Percentiles rank a stretch among this genome's conserved stretches.
Conservation (phyloP, 53 echinoderm and acorn worm genomes). For the Paracentrotus lividus region DNA sequence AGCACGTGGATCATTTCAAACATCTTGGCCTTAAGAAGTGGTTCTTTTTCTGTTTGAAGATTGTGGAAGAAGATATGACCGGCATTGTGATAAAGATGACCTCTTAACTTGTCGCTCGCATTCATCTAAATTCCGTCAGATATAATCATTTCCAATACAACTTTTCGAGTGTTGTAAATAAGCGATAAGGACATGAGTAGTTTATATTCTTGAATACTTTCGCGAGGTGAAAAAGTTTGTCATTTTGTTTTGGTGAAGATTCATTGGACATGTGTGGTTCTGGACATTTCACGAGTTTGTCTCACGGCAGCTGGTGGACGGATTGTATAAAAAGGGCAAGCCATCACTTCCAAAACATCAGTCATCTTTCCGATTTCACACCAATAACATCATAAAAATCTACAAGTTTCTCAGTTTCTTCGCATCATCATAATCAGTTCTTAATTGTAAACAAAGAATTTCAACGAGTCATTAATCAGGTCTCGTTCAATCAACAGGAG, state of each 20-base stretch:
- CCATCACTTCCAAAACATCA: background rate
- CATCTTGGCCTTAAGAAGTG: constrained; percentile 1
- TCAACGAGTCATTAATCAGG: background rate
- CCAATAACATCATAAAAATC: background rate
- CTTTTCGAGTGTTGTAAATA: background rate
- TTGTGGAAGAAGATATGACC: constrained; percentile 9
- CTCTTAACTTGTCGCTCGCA: background rate
- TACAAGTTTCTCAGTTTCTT: background rate
- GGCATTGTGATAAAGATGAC: background rate
- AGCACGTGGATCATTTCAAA: background rate
- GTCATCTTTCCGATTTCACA: constrained; percentile 18
- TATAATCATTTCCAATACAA: constrained; percentile 24
- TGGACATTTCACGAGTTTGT: background rate
- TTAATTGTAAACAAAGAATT: background rate
- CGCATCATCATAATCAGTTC: background rate
- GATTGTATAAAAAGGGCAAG: constrained; percentile 33
- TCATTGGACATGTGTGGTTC: background rate
- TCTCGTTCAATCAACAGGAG: background rate
- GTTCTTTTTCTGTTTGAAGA: background rate
- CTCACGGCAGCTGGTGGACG: background rate
- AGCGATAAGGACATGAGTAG: constrained; percentile 2
- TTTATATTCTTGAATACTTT: background rate
- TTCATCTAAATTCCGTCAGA: background rate
- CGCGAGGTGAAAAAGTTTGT: background rate
- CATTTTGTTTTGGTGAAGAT: too few relatives aligned